Conservation (phyloP, 2,797 vertebrate species). For the Mycteria americana region DNA sequence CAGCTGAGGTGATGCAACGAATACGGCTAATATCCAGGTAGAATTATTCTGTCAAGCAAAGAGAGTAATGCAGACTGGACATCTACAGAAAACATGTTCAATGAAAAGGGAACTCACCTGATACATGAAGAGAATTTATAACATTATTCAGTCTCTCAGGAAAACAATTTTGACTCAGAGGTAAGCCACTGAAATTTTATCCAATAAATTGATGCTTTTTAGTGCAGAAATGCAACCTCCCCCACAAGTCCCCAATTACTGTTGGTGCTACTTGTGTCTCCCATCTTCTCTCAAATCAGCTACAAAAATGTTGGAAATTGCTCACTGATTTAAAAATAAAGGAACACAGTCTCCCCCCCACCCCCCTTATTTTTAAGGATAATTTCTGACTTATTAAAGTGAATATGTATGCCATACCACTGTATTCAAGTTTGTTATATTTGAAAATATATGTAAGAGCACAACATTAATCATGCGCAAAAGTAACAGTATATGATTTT, state of each 20-base stretch:
- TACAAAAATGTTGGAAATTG: not conserved
- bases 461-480: constrained; percentile 21
- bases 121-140: not conserved
- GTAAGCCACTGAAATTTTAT: not conserved
- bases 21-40: not conserved
- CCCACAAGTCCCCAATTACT: not conserved
- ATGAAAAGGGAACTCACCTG: not conserved
- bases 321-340: not conserved
- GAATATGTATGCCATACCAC: not conserved
- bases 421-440: not conserved
- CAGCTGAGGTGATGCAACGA: not conserved
- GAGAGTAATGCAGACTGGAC: not conserved
- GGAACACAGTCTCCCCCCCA: not conserved
- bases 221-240: not conserved
- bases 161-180: not conserved
- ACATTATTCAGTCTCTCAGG: not conserved
- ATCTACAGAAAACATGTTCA: not conserved
- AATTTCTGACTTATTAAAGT: not conserved
- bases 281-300: not conserved
- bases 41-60: not conserved
- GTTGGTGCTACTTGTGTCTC: not conserved
- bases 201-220: not conserved
- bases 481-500: constrained; percentile 22
- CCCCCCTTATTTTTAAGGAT: not conserved
- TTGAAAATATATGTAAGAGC: constrained; percentile 20